Evolutionary conservation across 2,888 invertebrate species (phyloP).

Genomic region (Netelia virgata): DNA sequence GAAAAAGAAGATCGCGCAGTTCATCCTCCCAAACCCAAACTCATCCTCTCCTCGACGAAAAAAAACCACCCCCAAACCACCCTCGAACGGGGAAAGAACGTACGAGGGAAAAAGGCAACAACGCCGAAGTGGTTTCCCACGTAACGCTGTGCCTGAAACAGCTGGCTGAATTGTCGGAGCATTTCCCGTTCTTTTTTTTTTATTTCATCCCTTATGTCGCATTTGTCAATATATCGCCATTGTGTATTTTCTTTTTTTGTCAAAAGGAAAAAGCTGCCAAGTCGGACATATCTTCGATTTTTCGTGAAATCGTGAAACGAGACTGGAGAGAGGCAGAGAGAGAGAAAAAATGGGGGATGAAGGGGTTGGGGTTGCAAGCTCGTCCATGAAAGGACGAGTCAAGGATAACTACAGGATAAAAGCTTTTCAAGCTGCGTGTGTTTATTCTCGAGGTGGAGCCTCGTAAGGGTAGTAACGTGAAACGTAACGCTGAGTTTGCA

Average conservation of each 20-base stretch:
- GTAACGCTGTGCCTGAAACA: conserved; percentile 61
- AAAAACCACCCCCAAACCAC: conserved; percentile 7
- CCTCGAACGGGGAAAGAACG: conserved; percentile 35
- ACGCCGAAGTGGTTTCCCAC: conserved; percentile 58
- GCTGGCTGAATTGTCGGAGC: conserved; percentile 46
- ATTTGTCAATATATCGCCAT: conserved; percentile 79
- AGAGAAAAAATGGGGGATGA: conserved; percentile 58
- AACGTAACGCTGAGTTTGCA: neutral
- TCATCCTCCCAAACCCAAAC: conserved; percentile 44
- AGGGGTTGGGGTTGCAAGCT: conserved; percentile 66
- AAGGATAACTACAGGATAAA: conserved; percentile 79
- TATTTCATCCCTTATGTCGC: conserved; percentile 76
- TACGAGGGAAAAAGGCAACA: conserved; percentile 38
- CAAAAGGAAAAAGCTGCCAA: conserved; percentile 13
- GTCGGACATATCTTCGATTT: conserved; percentile 30
- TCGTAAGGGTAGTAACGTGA: neutral
- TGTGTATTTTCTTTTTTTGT: conserved; percentile 53
- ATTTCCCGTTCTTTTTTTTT: conserved; percentile 15
- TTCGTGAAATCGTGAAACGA: conserved; percentile 38
- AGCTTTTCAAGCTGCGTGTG: conserved; percentile 73
- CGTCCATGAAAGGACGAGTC: conserved; percentile 76
- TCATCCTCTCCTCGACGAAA: conserved; percentile 16
- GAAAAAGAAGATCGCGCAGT: conserved; percentile 47
- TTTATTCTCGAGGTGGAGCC: too few species aligned
- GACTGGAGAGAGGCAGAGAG: conserved; percentile 51